Conservation (phyloP, 2,797 vertebrate species). For the Cryptoblepharus egeriae region DNA sequence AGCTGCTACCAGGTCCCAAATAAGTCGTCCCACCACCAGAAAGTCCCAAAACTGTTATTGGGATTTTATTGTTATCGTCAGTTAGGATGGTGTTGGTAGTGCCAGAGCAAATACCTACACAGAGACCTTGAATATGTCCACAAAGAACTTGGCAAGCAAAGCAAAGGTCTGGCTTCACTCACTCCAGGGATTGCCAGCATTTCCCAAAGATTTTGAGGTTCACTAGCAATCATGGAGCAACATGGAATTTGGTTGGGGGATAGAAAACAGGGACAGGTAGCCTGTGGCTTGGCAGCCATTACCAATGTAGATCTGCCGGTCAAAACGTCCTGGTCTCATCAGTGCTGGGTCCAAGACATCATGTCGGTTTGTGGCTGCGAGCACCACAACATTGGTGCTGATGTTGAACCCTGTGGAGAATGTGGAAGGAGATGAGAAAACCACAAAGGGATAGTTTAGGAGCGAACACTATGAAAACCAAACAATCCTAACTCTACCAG, state of each 20-base stretch:
- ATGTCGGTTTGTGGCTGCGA: slow-evolving; percentile 82
- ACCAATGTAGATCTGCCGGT: slow-evolving; percentile 85
- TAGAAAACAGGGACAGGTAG: background rate
- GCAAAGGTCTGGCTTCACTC: too few species aligned
- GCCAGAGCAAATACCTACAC: background rate
- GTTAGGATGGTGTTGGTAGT: too few species aligned
- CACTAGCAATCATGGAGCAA: background rate
- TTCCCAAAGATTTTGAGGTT: background rate
- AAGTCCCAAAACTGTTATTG: too few species aligned
- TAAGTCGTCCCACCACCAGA: background rate
- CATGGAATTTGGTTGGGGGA: background rate
- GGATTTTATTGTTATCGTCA: too few species aligned
- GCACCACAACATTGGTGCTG: slow-evolving; percentile 79
- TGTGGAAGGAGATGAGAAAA: background rate
- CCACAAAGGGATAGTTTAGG: background rate
- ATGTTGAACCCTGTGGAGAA: slow-evolving; percentile 80
- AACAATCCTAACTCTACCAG: background rate
- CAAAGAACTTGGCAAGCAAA: background rate
- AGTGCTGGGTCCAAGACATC: slow-evolving; percentile 83
- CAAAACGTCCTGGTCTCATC: slow-evolving; percentile 82
- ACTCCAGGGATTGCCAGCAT: background rate
- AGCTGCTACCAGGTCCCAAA: background rate
- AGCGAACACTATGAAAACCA: background rate
- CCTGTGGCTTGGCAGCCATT: background rate
- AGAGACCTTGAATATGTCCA: too few species aligned